Conservation (phyloP, 2,797 vertebrate genomes). For the Cryptoblepharus egeriae region DNA sequence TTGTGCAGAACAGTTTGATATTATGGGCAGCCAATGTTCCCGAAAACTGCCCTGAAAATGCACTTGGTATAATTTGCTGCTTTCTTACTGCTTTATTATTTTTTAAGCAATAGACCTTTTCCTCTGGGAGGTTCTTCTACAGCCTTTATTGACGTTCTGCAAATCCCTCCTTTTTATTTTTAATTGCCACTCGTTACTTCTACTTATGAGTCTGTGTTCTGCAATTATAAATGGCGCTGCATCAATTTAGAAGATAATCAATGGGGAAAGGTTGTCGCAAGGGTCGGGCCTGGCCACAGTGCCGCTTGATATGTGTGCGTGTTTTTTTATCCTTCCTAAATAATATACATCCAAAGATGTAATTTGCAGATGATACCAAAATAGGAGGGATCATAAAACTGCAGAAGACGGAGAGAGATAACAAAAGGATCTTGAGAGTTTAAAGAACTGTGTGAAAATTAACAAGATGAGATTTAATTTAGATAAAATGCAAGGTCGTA, state of each 20-base stretch:
- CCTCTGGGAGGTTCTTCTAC: constrained; percentile 50
- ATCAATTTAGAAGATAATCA: constrained; percentile 66
- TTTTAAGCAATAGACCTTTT: constrained; percentile 44
- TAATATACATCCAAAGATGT: constrained; percentile 61
- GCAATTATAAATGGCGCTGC: constrained; percentile 63
- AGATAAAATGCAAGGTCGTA: constrained; percentile 83
- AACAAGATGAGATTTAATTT: constrained; percentile 84
- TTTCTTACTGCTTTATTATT: constrained; percentile 54
- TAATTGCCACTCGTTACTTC: constrained; percentile 62
- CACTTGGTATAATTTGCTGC: constrained; percentile 33
- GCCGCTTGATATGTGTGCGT: constrained; percentile 56
- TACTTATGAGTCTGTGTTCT: constrained; percentile 61
- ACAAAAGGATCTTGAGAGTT: constrained; percentile 76
- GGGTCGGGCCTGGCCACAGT: constrained; percentile 62
- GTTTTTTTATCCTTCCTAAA: constrained; percentile 45
- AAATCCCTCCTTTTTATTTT: constrained; percentile 53
- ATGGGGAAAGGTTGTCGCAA: constrained; percentile 61
- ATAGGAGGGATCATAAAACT: constrained; percentile 71
- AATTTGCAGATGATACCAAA: constrained; percentile 70
- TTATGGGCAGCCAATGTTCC: constrained; percentile 34
- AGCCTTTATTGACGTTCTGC: constrained; percentile 60
- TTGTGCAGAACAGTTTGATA: constrained; percentile 53
- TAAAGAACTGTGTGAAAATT: constrained; percentile 81
- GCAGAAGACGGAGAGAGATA: constrained; percentile 65
- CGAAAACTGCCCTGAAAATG: constrained; percentile 25